Evolutionary conservation across 1,140 invertebrate species (phyloP).

Genomic region (Drosophila yakuba): DNA sequence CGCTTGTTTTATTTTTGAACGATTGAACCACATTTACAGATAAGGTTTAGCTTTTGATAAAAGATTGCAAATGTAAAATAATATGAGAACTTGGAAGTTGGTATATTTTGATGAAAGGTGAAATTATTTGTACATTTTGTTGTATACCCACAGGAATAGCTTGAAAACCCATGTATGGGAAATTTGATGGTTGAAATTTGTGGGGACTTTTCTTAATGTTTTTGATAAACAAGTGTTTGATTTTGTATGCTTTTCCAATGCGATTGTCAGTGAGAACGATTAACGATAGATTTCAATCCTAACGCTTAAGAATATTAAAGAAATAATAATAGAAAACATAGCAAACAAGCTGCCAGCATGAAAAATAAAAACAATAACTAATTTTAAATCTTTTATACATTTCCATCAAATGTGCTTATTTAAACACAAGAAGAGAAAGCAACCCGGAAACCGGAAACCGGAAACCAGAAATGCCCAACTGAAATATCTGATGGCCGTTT

Average conservation of each 20-base stretch:
- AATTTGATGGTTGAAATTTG: slow-evolving; percentile 6
- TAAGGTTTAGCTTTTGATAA: slow-evolving; percentile 80
- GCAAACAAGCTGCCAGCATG: slow-evolving; percentile 77
- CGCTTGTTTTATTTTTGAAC: slow-evolving; percentile 32
- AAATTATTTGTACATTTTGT: slow-evolving; percentile 48
- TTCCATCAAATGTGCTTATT: slow-evolving; percentile 68
- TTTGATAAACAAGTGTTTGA: slow-evolving; percentile 45
- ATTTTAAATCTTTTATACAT: slow-evolving; percentile 79
- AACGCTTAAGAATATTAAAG: slow-evolving; percentile 46
- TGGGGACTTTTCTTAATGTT: slow-evolving; percentile 39
- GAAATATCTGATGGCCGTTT: slow-evolving; percentile 43
- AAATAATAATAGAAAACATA: slow-evolving; percentile 63
- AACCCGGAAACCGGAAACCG: not conserved
- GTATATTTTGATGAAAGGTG: slow-evolving; percentile 52
- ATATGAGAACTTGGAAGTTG: slow-evolving; percentile 25
- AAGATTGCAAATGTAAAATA: slow-evolving; percentile 43
- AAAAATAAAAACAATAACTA: slow-evolving; percentile 80
- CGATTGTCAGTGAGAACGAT: slow-evolving; percentile 47
- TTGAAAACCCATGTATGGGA: slow-evolving; percentile 10
- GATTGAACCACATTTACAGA: slow-evolving; percentile 26
- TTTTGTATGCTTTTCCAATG: slow-evolving; percentile 53
- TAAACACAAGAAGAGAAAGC: slow-evolving; percentile 26
- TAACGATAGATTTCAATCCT: slow-evolving; percentile 64
- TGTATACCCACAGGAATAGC: slow-evolving; percentile 14
- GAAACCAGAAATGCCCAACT: slow-evolving; percentile 18